These are phyloP conservation scores for Anguilla japonica DNA, from an alignment of 2,113 vertebrate species.

Conservation along the genomic window DNA sequence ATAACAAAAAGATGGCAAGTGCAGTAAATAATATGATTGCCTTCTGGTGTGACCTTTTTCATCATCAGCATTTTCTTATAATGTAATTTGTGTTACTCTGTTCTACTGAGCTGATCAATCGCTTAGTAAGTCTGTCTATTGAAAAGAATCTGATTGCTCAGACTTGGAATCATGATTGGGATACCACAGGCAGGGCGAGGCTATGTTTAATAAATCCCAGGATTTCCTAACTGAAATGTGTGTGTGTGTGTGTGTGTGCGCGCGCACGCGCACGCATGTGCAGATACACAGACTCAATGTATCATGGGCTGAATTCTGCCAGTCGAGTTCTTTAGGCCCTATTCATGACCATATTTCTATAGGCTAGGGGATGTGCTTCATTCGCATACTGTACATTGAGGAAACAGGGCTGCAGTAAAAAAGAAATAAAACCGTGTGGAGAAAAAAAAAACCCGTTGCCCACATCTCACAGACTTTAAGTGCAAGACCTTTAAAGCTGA, in stretches of 20 bases:
- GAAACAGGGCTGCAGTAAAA: conserved; percentile 1
- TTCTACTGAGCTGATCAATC: background rate
- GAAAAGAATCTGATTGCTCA: background rate
- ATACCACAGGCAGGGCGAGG: background rate
- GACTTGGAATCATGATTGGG: background rate
- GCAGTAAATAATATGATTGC: conserved; percentile 18
- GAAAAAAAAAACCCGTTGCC: background rate
- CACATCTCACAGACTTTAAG: background rate
- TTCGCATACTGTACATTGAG: conserved; percentile 18
- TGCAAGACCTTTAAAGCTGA: conserved; percentile 14
- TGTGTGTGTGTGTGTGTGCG: background rate
- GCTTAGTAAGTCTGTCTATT: background rate
- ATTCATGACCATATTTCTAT: background rate
- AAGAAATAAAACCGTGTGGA: conserved; percentile 1
- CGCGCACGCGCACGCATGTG: background rate
- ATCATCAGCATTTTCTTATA: background rate
- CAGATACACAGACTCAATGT: background rate
- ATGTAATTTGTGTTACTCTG: background rate
- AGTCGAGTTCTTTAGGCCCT: background rate
- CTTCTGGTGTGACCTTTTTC: conserved; percentile 20
- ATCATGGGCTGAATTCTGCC: background rate
- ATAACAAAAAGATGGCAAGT: conserved; percentile 4
- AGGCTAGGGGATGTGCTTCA: background rate
- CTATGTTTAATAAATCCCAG: background rate
- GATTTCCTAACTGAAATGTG: background rate